Conservation (phyloP, 2,797 vertebrate genomes). For the Microcaecilia unicolor region DNA sequence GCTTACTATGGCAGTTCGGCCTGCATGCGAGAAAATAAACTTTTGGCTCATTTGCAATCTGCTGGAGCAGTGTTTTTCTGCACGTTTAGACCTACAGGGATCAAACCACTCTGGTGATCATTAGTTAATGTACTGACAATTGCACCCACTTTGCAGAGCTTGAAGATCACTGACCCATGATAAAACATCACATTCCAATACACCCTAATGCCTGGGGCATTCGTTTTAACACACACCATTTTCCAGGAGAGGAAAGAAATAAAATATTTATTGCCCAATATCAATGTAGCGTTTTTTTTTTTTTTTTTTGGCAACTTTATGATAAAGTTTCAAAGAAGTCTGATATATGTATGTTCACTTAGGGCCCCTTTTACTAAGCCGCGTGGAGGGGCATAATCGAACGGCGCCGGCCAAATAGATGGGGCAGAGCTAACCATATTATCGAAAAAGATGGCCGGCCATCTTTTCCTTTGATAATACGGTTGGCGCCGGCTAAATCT, state of each 20-base stretch:
- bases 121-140: slow-evolving; percentile 35
- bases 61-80: slow-evolving; percentile 2
- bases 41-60: slow-evolving; percentile 18
- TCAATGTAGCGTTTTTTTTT: slow-evolving; percentile 24
- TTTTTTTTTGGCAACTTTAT: neutral
- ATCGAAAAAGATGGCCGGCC: too few species aligned
- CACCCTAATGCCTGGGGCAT: slow-evolving; percentile 31
- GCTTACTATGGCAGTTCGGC: too few species aligned
- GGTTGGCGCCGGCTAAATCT: too few species aligned
- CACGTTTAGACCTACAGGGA: slow-evolving; percentile 27
- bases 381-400: too few species aligned
- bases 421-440: too few species aligned
- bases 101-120: slow-evolving; percentile 22
- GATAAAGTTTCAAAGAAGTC: neutral
- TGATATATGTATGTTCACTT: too few species aligned
- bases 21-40: slow-evolving; percentile 17
- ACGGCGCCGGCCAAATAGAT: too few species aligned
- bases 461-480: too few species aligned
- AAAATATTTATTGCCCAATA: slow-evolving; percentile 14
- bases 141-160: slow-evolving; percentile 36
- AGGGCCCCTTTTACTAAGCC: too few species aligned
- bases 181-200: slow-evolving; percentile 38
- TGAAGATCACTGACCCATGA: slow-evolving; percentile 43
- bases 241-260: slow-evolving; percentile 33
- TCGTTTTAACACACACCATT: slow-evolving; percentile 23